phyloP scores from a whole-genome alignment of 1,140 invertebrate genomes.

The Drosophila melanogaster region Release_6_plus_ISO1_MT NT_037436.4:18889001-18889500 shows the following conservation, averaged over 20 bases:
- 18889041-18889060: too few species aligned
- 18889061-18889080: too few species aligned
- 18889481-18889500: constrained; percentile 30
- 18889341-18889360: constrained; percentile 30
- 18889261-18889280: constrained; percentile 13
- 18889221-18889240: background rate
- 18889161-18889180: background rate
- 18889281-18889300: constrained; percentile 2
- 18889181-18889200: background rate
- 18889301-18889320: constrained; percentile 5
- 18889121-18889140: too few species aligned
- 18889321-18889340: constrained; percentile 18
- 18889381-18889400: constrained; percentile 32
- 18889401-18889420: constrained; percentile 12
- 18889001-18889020: too few species aligned
- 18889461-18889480: constrained; percentile 54
- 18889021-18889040: too few species aligned
- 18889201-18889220: too few species aligned
- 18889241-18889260: constrained; percentile 22
- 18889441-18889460: constrained; percentile 46
- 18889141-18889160: too few species aligned
- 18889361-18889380: constrained; percentile 39
- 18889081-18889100: too few species aligned
- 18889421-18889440: constrained; percentile 28
- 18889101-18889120: too few species aligned